Evolutionary conservation across 1,140 invertebrate genomes (phyloP), one percentile per base, ranked within the genome.

Genomic region (Coenobita brevimanus): DNA sequence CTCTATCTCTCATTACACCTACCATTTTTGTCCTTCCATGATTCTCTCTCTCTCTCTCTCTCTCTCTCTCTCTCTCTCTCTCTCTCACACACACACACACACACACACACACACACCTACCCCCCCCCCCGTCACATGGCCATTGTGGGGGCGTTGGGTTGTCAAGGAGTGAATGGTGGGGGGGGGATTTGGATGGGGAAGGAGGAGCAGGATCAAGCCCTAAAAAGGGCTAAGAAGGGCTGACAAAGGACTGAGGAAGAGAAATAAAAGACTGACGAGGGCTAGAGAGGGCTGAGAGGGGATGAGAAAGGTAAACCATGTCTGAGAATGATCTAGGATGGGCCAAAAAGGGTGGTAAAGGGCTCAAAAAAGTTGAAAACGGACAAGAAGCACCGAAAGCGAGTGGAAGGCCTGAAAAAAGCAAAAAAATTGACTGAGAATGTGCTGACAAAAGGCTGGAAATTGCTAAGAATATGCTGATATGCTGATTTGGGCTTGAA

Each of bases 71-170:
- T 62, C 27, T 4, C 57, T 62, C 27, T n/a, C 21, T n/a, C 21
- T 62, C 62, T 21, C 62, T 30, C 8, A n/a, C 62, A 67, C 2
- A n/a, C 3, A 67, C 2, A 67, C 62, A 67, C 62, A 67, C 62
- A 67, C 62, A 64, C 62, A 64, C 62, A 64, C 62, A 64, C 62
- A 64, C 62, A 64, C 62, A 64, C 62, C n/a, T 30, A 64, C 62
- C n/a, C 62, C n/a, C 62, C n/a, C 62, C n/a, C 62, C 4, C 62
- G 30, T 3, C 3, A 24, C 27, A 10, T 4, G 15, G n/a, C 27
- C 21, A 13, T 21, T 4, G 15, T 30, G n/a, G 13, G 62, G 62
- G 36, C 36, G 27, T 30, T 67, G 17, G 17, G 57, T n/a, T 17
- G 57, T n/a, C 17, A 36, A 33, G 69, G 69, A 73, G 69, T 24